Conservation (phyloP, 2,113 vertebrate genomes). For the Brachypteracias leptosomus region DNA sequence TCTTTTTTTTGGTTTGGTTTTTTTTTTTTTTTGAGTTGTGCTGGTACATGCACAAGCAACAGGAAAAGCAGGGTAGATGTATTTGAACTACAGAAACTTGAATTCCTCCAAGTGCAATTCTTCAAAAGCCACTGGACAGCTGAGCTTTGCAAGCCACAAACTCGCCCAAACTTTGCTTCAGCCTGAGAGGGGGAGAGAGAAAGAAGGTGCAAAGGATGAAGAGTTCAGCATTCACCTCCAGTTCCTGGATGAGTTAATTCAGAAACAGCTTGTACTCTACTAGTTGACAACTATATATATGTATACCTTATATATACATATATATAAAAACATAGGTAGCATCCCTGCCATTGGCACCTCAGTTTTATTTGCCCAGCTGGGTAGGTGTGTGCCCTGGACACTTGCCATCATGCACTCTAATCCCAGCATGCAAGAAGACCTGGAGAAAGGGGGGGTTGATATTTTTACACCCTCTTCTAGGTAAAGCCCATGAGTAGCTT, state of each 20-base stretch:
- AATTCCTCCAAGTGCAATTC: constrained; percentile 74
- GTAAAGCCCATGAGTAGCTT: constrained; percentile 24
- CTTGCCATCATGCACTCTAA: not conserved
- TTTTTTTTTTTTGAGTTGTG: not conserved
- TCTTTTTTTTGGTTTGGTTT: not conserved
- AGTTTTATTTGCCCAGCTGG: not conserved
- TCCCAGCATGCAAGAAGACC: not conserved
- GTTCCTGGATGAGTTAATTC: not conserved
- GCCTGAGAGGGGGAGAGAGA: not conserved
- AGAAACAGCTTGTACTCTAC: not conserved
- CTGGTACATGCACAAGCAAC: not conserved
- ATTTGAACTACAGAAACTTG: constrained; percentile 57
- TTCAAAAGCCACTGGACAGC: constrained; percentile 3
- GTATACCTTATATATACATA: not conserved
- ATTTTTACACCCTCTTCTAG: not conserved
- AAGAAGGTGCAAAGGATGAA: not conserved
- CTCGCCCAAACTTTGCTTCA: not conserved
- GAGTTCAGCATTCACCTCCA: not conserved
- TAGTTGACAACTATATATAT: not conserved
- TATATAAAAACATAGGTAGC: not conserved
- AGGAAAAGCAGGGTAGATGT: constrained; percentile 60
- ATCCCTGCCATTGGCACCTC: not conserved
- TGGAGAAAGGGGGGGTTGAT: not conserved
- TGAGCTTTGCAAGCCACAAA: constrained; percentile 12
- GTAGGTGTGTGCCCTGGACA: not conserved